Percentiles rank a stretch among this genome's conserved stretches.
Conservation (phyloP, 2,113 vertebrate genomes). For the Axis porcinus region DNA sequence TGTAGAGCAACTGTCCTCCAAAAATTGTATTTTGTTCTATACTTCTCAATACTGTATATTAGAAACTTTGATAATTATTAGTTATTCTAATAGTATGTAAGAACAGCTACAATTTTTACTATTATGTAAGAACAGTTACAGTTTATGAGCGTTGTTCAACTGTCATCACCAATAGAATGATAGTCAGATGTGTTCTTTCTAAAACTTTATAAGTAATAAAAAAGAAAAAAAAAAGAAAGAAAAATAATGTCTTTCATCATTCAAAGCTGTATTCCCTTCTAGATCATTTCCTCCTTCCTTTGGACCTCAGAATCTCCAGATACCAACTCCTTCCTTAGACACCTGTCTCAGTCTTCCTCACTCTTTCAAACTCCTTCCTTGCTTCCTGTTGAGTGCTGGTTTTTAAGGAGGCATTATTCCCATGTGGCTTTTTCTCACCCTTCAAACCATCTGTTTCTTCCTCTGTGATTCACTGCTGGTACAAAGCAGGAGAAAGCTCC, state of each 20-base stretch:
- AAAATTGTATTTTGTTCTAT: not conserved
- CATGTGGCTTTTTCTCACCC: conserved; percentile 5
- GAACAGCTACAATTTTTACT: not conserved
- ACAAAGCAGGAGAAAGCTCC: not conserved
- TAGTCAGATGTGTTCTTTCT: not conserved
- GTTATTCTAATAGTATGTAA: not conserved
- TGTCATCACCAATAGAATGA: not conserved
- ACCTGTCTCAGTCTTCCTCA: not conserved
- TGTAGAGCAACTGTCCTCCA: not conserved
- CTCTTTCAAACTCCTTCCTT: not conserved
- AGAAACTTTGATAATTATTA: not conserved
- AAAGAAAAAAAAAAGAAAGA: not conserved
- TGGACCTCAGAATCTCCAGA: not conserved
- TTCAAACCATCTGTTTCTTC: conserved; percentile 34
- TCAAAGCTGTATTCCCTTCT: not conserved
- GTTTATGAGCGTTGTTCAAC: not conserved
- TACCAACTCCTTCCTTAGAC: not conserved
- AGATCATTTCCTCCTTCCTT: not conserved
- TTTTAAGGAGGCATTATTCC: conserved; percentile 15
- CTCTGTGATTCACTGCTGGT: not conserved
- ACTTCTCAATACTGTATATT: not conserved
- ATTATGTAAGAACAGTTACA: not conserved
- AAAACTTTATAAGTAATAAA: not conserved
- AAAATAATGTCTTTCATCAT: not conserved
- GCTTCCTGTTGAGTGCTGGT: not conserved